phyloP scores from a whole-genome alignment of 2,113 vertebrate species.

The Oryzias woworae region DNA sequence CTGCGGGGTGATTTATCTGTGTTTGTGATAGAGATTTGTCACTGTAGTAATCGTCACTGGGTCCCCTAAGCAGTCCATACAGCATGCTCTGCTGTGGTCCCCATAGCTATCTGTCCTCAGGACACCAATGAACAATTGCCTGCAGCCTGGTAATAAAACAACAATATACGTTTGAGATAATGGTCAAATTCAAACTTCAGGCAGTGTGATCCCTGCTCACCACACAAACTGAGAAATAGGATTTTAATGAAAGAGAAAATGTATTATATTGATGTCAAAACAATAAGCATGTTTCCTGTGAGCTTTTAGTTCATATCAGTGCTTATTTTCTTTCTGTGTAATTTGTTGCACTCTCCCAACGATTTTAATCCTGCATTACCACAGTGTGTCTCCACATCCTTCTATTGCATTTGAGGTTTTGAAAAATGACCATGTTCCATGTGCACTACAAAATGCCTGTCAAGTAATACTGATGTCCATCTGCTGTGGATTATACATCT shows the following conservation, averaged over 20 bases:
- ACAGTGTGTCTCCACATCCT: slow-evolving; percentile 13
- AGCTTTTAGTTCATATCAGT: slow-evolving; percentile 6
- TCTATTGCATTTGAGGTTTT: slow-evolving; percentile 23
- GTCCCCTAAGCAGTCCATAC: slow-evolving; percentile 20
- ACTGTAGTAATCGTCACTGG: slow-evolving; percentile 23
- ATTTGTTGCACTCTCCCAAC: slow-evolving; percentile 3
- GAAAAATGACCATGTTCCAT: slow-evolving; percentile 2
- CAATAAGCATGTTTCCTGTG: slow-evolving; percentile 1
- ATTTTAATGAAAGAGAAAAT: slow-evolving; percentile 8
- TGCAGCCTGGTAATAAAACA: slow-evolving; percentile 39
- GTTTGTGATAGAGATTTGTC: slow-evolving; percentile 47
- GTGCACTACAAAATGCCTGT: slow-evolving; percentile 30
- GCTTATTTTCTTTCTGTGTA: slow-evolving; percentile 1
- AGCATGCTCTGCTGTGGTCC: slow-evolving; percentile 26
- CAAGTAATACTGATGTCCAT: slow-evolving; percentile 49
- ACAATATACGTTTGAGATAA: slow-evolving; percentile 15
- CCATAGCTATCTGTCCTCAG: slow-evolving; percentile 24
- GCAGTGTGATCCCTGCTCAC: not conserved
- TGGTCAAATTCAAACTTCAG: slow-evolving; percentile 10
- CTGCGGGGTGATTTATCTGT: slow-evolving; percentile 42
- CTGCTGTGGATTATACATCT: slow-evolving; percentile 51
- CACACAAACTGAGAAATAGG: not conserved
- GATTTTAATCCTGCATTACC: slow-evolving; percentile 1
- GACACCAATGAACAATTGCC: slow-evolving; percentile 18
- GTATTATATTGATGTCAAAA: not conserved